phyloP scores from a whole-genome alignment of 1,140 invertebrate species.

The Mercenaria mercenaria region DNA sequence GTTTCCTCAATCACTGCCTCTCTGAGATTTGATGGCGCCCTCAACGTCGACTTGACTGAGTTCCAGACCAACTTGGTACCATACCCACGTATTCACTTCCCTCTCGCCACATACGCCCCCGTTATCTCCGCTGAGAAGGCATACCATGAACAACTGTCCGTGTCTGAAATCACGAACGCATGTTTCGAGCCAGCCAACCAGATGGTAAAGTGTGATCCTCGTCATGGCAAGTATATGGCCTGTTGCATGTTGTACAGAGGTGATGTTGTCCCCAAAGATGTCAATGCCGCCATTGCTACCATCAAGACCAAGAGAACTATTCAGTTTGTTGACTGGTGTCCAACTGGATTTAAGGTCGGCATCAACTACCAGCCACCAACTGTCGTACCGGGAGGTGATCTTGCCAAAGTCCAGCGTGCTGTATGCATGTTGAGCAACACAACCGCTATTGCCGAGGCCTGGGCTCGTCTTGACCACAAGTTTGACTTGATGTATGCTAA shows the following conservation, averaged over 20 bases:
- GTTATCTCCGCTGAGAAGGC: constrained; percentile 84
- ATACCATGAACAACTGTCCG: constrained; percentile 86
- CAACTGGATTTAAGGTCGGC: constrained; percentile 77
- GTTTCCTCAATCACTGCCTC: constrained; percentile 88
- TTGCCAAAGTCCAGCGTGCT: constrained; percentile 88
- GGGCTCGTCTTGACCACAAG: constrained; percentile 88
- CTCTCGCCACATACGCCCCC: constrained; percentile 83
- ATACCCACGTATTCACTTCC: constrained; percentile 84
- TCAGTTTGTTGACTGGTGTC: constrained; percentile 79
- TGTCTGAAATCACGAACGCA: constrained; percentile 89
- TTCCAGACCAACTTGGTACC: constrained; percentile 90
- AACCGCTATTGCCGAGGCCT: constrained; percentile 92
- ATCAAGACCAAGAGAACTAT: constrained; percentile 90
- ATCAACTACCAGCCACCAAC: constrained; percentile 91
- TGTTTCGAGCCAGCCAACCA: constrained; percentile 96
- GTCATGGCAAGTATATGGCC: constrained; percentile 93
- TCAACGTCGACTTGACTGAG: constrained; percentile 90
- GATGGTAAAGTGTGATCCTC: constrained; percentile 96
- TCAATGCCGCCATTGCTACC: constrained; percentile 94
- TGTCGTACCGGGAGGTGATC: constrained; percentile 90
- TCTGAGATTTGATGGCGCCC: constrained; percentile 90
- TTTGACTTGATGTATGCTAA: constrained; percentile 89
- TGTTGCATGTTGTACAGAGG: constrained; percentile 81
- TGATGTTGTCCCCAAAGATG: constrained; percentile 91
- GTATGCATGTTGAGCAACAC: constrained; percentile 91